A percentile compares a stretch with the other conserved stretches of the same genome.
These are phyloP conservation scores for Papilio elwesi DNA, from an alignment of 2,888 invertebrate species.

Conservation along the genomic window DNA sequence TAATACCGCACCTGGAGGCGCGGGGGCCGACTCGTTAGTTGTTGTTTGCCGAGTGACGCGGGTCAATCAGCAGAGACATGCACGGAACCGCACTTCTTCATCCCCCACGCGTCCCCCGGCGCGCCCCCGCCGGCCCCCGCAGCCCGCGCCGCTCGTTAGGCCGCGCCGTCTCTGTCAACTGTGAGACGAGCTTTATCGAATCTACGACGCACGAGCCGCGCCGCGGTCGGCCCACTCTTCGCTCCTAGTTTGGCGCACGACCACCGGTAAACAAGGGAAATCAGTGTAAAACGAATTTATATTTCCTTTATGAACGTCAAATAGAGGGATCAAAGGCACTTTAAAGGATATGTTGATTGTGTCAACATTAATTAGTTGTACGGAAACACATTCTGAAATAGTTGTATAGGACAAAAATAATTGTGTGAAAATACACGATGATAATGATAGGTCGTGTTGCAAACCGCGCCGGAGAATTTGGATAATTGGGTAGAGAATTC, in stretches of 20 bases:
- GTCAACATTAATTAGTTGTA: conserved; percentile 41
- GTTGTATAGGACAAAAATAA: conserved; percentile 26
- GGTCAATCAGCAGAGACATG: conserved; percentile 85
- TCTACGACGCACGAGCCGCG: conserved; percentile 83
- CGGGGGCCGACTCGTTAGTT: conserved; percentile 83
- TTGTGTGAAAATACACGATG: conserved; percentile 43
- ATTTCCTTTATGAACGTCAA: conserved; percentile 64
- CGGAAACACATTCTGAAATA: neutral
- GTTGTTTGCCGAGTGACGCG: conserved; percentile 84
- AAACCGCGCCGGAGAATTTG: conserved; percentile 49
- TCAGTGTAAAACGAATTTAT: conserved; percentile 79
- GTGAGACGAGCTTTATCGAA: conserved; percentile 83
- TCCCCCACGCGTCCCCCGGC: conserved; percentile 56
- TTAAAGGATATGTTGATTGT: conserved; percentile 39
- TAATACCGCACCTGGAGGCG: conserved; percentile 75
- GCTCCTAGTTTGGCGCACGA: conserved; percentile 75
- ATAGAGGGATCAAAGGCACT: conserved; percentile 54
- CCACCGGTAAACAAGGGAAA: conserved; percentile 81
- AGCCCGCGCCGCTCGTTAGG: conserved; percentile 70
- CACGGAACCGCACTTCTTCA: conserved; percentile 84
- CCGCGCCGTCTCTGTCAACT: conserved; percentile 83
- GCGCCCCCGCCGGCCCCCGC: conserved; percentile 52
- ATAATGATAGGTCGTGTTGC: conserved; percentile 44
- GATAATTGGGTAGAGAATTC: conserved; percentile 73
- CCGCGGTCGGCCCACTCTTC: conserved; percentile 80